Evolutionary conservation across 2,113 vertebrate genomes (phyloP), one percentile per base, ranked within the genome.

Genomic region (Gallinago undulata): DNA sequence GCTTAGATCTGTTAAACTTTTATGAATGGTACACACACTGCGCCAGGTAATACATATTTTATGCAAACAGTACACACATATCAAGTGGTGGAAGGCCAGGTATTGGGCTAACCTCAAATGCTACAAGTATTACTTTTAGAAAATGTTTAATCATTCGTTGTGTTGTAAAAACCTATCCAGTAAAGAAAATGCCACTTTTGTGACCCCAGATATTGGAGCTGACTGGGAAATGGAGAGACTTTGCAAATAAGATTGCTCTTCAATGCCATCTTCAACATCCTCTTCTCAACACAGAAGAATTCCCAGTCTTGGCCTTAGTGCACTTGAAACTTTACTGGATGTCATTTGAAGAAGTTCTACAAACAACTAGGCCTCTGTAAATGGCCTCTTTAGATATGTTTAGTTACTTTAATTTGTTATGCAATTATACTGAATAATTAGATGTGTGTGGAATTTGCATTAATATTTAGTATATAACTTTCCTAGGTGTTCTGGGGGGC

Each of bases 1-100:
- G 62, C 77, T 89, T 76, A 74, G 73, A 79, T 51, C 48, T 74
- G 80, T 94, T 96, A 91, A 94, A 87, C n/a, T 94, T 92, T 85
- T 91, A 94, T 91, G 74, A 91, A 85, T 69, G 84, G 62, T 79
- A 79, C 66, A 81, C 50, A 73, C 28, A 56, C 57, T 41, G 86
- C 50, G 62, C 80, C 70, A 51, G 59, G 50, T 89, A 76, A 92
- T 94, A 47, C 69, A 83, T 94, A 91, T 93, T 91, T 89, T 92
- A 93, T 95, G 92, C 93, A 90, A 95, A 51, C 9, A 59, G 47
- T 62, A 59, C n/a, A 55, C 64, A 89, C 39, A 60, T 95, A 94
- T 89, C 74, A 76, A 93, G 60, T 85, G 84, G 9, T 56, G 48
- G 57, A 91, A 92, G 74, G 57, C 67, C n/a, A 22, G 33, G 50